A percentile compares a stretch with the other conserved stretches of the same genome.
Conservation (phyloP, 1,140 invertebrate genomes). For the Macrobrachium rosenbergii region DNA sequence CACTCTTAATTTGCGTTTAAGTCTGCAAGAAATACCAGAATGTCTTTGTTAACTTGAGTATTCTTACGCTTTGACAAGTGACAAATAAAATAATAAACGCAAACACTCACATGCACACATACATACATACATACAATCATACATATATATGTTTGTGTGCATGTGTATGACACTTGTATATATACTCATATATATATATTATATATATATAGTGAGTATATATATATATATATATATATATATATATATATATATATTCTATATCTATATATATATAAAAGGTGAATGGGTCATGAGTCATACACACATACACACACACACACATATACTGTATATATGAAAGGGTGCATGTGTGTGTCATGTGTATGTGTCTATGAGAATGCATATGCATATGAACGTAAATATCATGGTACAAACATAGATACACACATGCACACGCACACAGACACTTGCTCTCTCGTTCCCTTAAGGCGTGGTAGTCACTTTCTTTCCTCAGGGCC, state of each 20-base stretch:
- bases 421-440: slow-evolving; percentile 7
- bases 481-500: no score
- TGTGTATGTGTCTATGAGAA: no score
- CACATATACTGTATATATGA: no score
- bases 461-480: no score
- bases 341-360: no score
- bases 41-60: no score
- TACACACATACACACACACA: no score
- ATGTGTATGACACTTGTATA: not conserved
- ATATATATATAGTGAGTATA: slow-evolving; percentile 10
- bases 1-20: not conserved
- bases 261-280: not conserved
- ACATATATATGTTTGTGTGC: not conserved
- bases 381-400: not conserved
- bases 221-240: slow-evolving; percentile 14
- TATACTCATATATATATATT: not conserved
- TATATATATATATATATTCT: slow-evolving; percentile 7
- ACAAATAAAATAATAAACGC: no score
- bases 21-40: not conserved
- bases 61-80: not conserved
- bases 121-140: slow-evolving; percentile 4
- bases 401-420: not conserved
- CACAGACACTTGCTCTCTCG: not conserved
- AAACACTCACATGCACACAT: not conserved
- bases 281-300: no score